These are phyloP conservation scores for Seira musarum DNA, from an alignment of 2,888 invertebrate species.

Conservation along the genomic window DNA sequence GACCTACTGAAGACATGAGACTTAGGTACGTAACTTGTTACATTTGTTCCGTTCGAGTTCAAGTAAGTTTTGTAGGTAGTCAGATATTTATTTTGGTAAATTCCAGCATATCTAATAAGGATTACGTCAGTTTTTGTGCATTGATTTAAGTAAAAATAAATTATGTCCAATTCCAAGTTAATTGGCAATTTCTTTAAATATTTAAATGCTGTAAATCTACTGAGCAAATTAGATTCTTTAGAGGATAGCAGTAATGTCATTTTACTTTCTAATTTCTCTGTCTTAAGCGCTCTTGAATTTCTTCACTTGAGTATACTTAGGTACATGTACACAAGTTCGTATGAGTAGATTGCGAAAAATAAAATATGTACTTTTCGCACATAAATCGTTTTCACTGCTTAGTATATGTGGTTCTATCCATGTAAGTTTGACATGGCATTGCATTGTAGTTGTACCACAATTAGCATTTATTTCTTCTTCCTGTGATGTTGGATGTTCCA, in stretches of 20 bases:
- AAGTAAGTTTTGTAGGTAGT: too few species aligned
- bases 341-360: neutral
- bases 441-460: neutral
- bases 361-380: too few species aligned
- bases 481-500: neutral
- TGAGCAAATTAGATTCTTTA: neutral
- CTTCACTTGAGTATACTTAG: neutral
- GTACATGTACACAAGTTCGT: neutral
- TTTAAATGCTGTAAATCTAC: neutral
- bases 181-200: neutral
- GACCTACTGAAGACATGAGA: too few species aligned
- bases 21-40: too few species aligned
- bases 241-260: neutral
- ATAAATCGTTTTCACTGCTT: too few species aligned
- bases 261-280: neutral
- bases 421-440: too few species aligned
- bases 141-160: neutral
- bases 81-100: too few species aligned
- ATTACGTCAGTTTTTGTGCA: too few species aligned
- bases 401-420: too few species aligned
- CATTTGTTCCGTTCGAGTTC: too few species aligned
- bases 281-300: neutral
- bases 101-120: too few species aligned
- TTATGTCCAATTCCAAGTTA: neutral
- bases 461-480: neutral